phyloP scores from a whole-genome alignment of 2,888 invertebrate species.

The Tetranychus piercei region DNA sequence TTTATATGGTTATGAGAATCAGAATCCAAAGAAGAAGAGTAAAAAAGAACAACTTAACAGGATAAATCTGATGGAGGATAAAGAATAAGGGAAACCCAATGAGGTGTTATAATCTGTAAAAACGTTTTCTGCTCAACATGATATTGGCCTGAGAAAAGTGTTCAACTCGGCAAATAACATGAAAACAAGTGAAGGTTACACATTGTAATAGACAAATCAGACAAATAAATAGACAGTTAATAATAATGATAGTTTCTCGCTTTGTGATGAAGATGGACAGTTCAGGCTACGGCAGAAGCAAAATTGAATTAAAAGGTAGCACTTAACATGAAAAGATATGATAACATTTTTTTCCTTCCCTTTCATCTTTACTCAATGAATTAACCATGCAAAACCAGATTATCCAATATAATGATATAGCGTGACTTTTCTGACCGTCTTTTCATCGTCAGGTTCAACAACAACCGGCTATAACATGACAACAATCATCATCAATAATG shows the following conservation, averaged over 20 bases:
- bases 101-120: background rate
- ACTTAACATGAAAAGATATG: background rate
- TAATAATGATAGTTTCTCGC: background rate
- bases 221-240: background rate
- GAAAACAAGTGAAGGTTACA: too few species aligned
- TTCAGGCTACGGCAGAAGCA: background rate
- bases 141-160: background rate
- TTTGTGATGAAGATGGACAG: background rate
- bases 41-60: background rate
- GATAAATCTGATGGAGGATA: background rate
- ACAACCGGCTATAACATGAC: too few species aligned
- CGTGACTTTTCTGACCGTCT: too few species aligned
- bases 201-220: background rate
- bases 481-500: too few species aligned
- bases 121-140: slow-evolving; percentile 1
- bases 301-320: background rate
- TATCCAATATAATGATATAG: too few species aligned
- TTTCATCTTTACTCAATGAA: too few species aligned
- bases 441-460: too few species aligned
- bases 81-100: background rate
- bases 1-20: background rate
- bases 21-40: background rate
- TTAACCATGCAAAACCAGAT: too few species aligned
- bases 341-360: background rate
- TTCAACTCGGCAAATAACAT: background rate